A percentile compares a stretch with the other conserved stretches of the same genome.
Evolutionary conservation across 2,113 vertebrate species (phyloP).

Genomic region (Syngnathoides biaculeatus): DNA sequence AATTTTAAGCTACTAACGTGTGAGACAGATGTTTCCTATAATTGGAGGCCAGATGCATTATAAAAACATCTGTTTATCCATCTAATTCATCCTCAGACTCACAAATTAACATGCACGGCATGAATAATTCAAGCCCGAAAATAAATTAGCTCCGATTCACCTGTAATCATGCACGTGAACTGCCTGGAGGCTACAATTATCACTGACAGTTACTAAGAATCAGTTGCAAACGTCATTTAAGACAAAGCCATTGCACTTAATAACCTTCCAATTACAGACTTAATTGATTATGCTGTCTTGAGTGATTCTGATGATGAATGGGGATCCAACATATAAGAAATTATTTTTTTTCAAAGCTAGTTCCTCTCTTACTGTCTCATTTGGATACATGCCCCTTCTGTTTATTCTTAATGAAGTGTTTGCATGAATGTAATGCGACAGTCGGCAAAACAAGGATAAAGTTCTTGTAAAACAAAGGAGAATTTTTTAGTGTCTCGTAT

Average conservation of each 20-base stretch:
- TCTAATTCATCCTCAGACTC: constrained; percentile 22
- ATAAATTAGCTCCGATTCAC: constrained; percentile 27
- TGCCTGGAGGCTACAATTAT: not conserved
- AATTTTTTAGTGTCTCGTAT: too few relatives aligned
- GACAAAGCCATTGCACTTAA: constrained; percentile 14
- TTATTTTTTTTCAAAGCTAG: not conserved
- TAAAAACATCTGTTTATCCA: constrained; percentile 43
- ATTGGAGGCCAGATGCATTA: constrained; percentile 31
- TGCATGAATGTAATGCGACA: too few relatives aligned
- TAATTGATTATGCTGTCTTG: constrained; percentile 2
- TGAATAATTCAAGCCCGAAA: constrained; percentile 50
- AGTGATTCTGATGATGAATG: not conserved
- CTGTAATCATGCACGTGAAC: constrained; percentile 7
- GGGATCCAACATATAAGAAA: not conserved
- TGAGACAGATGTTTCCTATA: constrained; percentile 37
- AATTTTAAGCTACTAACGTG: constrained; percentile 11
- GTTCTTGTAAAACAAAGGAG: too few relatives aligned
- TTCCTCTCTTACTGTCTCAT: not conserved
- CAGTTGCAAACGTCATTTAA: constrained; percentile 5
- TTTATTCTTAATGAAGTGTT: too few relatives aligned
- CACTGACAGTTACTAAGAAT: not conserved
- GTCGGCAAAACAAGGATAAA: too few relatives aligned
- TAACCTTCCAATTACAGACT: constrained; percentile 12
- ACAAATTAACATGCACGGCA: constrained; percentile 24
- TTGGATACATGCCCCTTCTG: too few relatives aligned